A percentile compares a stretch with the other conserved stretches of the same genome.
Conservation (phyloP, 1,140 invertebrate genomes). For the Paraescarpia echinospica region DNA sequence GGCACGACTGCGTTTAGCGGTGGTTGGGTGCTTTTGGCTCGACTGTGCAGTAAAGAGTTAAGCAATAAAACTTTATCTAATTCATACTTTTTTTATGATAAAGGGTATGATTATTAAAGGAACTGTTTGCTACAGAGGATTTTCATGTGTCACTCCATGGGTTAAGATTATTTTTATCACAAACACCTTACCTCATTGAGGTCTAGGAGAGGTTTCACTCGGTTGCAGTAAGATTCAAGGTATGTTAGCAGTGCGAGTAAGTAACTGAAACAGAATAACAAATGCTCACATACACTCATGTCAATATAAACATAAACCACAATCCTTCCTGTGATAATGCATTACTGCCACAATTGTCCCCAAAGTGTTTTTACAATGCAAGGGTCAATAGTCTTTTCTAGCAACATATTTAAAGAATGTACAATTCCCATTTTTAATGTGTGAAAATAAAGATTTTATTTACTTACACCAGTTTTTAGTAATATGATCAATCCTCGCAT, state of each 20-base stretch:
- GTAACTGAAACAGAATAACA: conserved; percentile 63
- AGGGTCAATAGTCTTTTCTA: background rate
- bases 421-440: no score
- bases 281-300: background rate
- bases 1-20: no score
- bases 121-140: no score
- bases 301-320: background rate
- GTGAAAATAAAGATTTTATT: no score
- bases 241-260: conserved; percentile 84
- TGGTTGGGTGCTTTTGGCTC: no score
- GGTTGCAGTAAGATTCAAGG: conserved; percentile 78
- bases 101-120: no score
- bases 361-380: background rate
- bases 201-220: conserved; percentile 91
- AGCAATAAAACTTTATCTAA: no score
- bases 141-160: no score
- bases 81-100: no score
- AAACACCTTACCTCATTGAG: conserved; percentile 63
- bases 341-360: background rate
- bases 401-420: background rate
- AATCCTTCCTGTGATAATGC: background rate
- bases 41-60: no score
- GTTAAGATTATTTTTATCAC: background rate
- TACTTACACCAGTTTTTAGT: background rate
- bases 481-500: background rate